phyloP scores from a whole-genome alignment of 1,140 invertebrate species.

The Leguminivora glycinivorella region DNA sequence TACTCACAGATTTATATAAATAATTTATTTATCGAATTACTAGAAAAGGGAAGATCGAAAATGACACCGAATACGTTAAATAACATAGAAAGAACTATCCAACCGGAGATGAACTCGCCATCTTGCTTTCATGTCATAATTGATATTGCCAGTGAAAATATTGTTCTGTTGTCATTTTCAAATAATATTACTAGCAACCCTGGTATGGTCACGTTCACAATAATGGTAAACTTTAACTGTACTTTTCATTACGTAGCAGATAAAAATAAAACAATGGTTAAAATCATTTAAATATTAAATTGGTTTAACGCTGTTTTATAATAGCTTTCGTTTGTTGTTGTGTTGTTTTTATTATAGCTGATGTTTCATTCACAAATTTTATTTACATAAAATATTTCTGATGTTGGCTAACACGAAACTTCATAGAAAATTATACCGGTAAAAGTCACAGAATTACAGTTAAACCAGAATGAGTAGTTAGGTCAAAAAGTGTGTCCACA shows the following conservation, averaged over 20 bases:
- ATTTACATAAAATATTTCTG: neutral
- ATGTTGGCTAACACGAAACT: neutral
- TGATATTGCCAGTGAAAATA: conserved; percentile 54
- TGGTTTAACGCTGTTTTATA: too few species aligned
- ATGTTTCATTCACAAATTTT: neutral
- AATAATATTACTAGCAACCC: neutral
- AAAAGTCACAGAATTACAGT: too few species aligned
- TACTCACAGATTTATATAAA: conserved; percentile 49
- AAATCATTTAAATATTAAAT: too few species aligned
- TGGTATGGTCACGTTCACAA: neutral
- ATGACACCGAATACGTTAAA: conserved; percentile 66
- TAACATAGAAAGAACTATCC: conserved; percentile 70
- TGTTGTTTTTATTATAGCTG: too few species aligned
- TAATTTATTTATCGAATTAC: conserved; percentile 52
- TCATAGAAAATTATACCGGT: neutral
- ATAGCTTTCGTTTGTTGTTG: neutral
- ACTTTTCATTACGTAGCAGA: too few species aligned
- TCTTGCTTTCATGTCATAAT: conserved; percentile 75
- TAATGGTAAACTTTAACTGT: too few species aligned
- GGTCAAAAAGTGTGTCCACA: too few species aligned
- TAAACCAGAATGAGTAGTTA: too few species aligned
- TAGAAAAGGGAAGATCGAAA: conserved; percentile 63
- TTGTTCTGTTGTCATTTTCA: conserved; percentile 44
- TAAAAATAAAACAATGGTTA: too few species aligned
- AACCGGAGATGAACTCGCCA: conserved; percentile 78